A percentile compares a stretch with the other conserved stretches of the same genome.
phyloP scores from a whole-genome alignment of 2,888 invertebrate genomes.

The Eubasilissa splendida region DNA sequence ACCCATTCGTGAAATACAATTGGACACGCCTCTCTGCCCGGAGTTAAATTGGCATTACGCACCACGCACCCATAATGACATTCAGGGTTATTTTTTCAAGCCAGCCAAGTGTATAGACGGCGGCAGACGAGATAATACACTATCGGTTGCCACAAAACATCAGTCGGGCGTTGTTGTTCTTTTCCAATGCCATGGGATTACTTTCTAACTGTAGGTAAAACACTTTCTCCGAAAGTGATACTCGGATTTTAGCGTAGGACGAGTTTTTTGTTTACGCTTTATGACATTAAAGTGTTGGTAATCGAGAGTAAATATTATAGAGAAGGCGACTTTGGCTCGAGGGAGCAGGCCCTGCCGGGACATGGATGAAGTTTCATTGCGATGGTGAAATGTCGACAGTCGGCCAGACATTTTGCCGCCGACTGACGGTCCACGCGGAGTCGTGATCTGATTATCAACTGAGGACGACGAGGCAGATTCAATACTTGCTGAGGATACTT shows the following conservation, averaged over 20 bases:
- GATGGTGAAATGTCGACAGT: not conserved
- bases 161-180: not conserved
- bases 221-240: slow-evolving; percentile 43
- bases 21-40: slow-evolving; percentile 31
- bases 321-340: not conserved
- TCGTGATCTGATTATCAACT: not conserved
- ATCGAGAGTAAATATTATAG: not conserved
- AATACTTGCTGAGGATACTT: no score
- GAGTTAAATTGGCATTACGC: slow-evolving; percentile 18
- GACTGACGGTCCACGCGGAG: not conserved
- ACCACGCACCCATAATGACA: slow-evolving; percentile 10
- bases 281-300: not conserved
- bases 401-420: slow-evolving; percentile 1
- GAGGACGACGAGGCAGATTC: no score
- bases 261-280: slow-evolving; percentile 17
- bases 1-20: slow-evolving; percentile 23
- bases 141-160: not conserved
- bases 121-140: not conserved
- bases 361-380: not conserved
- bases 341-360: not conserved
- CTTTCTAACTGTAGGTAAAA: slow-evolving; percentile 37
- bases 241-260: slow-evolving; percentile 30
- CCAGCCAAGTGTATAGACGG: slow-evolving; percentile 10
- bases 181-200: slow-evolving; percentile 1
- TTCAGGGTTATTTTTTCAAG: slow-evolving; percentile 16